These are phyloP conservation scores for Drosophila birchii DNA, from an alignment of 2,888 invertebrate species.

Conservation along the genomic window DNA sequence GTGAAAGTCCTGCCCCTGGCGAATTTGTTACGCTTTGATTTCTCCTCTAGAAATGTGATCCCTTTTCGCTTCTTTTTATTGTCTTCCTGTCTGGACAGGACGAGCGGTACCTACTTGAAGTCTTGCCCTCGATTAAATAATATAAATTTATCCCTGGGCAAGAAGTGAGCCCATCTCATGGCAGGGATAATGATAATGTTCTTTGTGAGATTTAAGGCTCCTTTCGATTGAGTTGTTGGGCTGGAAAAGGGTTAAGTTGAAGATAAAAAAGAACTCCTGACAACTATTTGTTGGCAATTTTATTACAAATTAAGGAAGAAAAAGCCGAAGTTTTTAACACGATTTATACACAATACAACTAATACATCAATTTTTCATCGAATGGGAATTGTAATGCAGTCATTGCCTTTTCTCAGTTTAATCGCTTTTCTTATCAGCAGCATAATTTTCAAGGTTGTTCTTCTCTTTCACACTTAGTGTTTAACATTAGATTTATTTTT, in stretches of 20 bases:
- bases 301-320: neutral
- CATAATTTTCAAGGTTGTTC: too few species aligned
- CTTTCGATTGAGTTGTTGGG: constrained; percentile 24
- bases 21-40: constrained; percentile 79
- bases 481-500: too few species aligned
- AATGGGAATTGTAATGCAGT: too few species aligned
- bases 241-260: constrained; percentile 16
- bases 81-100: constrained; percentile 45
- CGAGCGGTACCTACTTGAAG: constrained; percentile 62
- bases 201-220: neutral
- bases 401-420: too few species aligned
- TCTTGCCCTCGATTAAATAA: constrained; percentile 70
- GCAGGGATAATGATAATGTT: constrained; percentile 14
- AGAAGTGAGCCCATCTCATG: constrained; percentile 62
- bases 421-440: too few species aligned
- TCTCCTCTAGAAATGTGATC: constrained; percentile 60
- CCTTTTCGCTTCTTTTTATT: constrained; percentile 59
- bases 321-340: too few species aligned
- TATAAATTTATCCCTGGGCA: constrained; percentile 58
- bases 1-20: constrained; percentile 41
- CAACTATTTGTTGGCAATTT: neutral
- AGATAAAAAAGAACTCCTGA: neutral
- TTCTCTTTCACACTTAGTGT: too few species aligned
- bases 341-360: too few species aligned
- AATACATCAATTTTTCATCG: too few species aligned